A percentile compares a stretch with the other conserved stretches of the same genome.
phyloP scores from a whole-genome alignment of 2,888 invertebrate species.

The Drosophila villosipedis region DNA sequence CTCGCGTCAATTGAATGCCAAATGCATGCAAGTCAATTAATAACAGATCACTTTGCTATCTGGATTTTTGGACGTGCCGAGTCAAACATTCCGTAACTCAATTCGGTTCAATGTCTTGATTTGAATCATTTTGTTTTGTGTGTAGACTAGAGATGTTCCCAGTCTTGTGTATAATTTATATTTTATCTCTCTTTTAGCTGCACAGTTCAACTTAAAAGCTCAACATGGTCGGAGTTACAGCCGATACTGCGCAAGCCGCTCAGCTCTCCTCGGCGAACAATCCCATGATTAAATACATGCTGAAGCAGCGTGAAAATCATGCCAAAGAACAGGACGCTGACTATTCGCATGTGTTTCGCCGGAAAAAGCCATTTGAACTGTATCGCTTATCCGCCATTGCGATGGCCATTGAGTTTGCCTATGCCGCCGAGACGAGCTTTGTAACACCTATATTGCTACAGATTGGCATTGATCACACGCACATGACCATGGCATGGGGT shows the following conservation, averaged over 20 bases:
- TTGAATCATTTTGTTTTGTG: conserved; percentile 28
- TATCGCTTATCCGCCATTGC: conserved; percentile 83
- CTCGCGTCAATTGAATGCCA: conserved; percentile 7
- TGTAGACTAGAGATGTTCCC: conserved; percentile 3
- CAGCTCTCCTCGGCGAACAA: conserved; percentile 79
- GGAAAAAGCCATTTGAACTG: conserved; percentile 83
- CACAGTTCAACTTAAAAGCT: conserved; percentile 13
- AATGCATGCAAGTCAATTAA: conserved; percentile 53
- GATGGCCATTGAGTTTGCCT: conserved; percentile 88
- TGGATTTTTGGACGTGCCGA: conserved; percentile 40
- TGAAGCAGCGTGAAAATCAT: conserved; percentile 84
- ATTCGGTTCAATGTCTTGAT: conserved; percentile 70
- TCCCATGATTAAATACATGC: conserved; percentile 84
- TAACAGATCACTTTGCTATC: conserved; percentile 20
- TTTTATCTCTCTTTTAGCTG: conserved; percentile 7
- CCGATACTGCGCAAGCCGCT: conserved; percentile 62
- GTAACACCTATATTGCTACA: conserved; percentile 88
- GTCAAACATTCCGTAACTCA: conserved; percentile 49
- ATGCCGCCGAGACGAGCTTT: conserved; percentile 89
- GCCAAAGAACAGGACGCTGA: conserved; percentile 83
- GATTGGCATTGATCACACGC: conserved; percentile 87
- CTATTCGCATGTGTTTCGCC: conserved; percentile 85
- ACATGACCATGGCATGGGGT: conserved; percentile 87
- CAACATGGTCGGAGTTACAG: conserved; percentile 83
- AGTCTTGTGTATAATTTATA: not conserved